Base-by-base conservation (phyloP, 2,888 invertebrate species). In the Vesta saturnalis region DNA sequence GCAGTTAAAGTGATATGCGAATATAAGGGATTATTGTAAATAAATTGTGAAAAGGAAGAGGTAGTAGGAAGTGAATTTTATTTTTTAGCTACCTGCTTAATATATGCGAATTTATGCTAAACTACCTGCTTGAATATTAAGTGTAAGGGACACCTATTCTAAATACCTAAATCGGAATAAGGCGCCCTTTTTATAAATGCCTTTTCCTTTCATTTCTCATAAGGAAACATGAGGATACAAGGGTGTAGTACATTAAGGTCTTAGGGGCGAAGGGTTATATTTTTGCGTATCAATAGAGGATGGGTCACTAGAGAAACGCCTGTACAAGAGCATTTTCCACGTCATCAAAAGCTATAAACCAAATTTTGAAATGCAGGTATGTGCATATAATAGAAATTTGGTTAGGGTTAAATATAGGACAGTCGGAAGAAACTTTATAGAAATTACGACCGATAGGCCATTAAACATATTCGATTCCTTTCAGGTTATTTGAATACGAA, bases 51-150 rank as follows among this genome's bases (percentile, higher is more conserved):
- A 60, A 70, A 64, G 67, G 71, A 73, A 70, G 64, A 71, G 74
- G 76, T 75, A 75, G 77, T 77, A 77, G 78, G 79, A 79, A 79
- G 78, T 72, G 70, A 72, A 71, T 72, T 79, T 69, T 68, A 73
- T 75, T 83, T 83, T 83, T 83, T 83, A 77, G 79, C 83, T 84
- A 84, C 84, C 84, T 84, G 84, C 81, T 78, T 83, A 84, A 83
- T 83, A 77, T 83, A 84, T 83, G 84, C 83, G 82, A 83, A 84
- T 81, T 80, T 83, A 83, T 82, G 81, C 83, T 78, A 77, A 81
- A 79, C 81, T 84, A 84, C 84, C 84, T 84, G 84, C 83, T 83
- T 83, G 83, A 80, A 84, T 84, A 83, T 84, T 84, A 83, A 83
- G 83, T 84, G 84, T 83, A 83, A 84, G 80, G 81, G 83, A 84